These are phyloP conservation scores for Malurus melanocephalus DNA, from an alignment of 2,113 vertebrate species.

Conservation along the genomic window DNA sequence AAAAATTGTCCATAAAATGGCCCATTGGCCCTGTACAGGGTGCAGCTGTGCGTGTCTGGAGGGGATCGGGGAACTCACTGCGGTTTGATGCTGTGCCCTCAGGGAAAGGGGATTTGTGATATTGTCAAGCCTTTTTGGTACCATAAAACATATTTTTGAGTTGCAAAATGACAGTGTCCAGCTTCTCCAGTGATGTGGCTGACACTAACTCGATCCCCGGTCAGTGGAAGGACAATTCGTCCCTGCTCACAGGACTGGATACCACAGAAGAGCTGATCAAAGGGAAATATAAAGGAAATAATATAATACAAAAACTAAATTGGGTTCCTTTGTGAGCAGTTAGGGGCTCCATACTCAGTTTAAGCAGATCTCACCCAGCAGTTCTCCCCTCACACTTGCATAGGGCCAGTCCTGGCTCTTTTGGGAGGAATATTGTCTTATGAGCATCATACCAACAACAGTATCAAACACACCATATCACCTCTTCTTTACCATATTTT, in stretches of 20 bases:
- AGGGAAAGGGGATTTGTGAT: background rate
- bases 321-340: background rate
- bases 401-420: accelerated
- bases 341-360: background rate
- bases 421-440: background rate
- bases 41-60: accelerated
- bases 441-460: accelerated
- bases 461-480: background rate
- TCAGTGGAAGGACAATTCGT: too few species aligned
- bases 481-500: background rate
- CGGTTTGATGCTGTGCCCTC: too few species aligned
- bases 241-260: too few species aligned
- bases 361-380: background rate
- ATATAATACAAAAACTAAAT: background rate
- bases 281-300: background rate
- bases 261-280: background rate
- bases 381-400: accelerated
- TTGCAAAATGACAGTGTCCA: background rate
- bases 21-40: accelerated
- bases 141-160: background rate
- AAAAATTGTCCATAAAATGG: background rate
- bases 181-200: accelerated
- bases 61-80: accelerated
- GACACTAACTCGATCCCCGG: accelerated
- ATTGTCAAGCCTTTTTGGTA: background rate